phyloP scores from a whole-genome alignment of 1,140 invertebrate species.

The Plectus sambesii region DNA sequence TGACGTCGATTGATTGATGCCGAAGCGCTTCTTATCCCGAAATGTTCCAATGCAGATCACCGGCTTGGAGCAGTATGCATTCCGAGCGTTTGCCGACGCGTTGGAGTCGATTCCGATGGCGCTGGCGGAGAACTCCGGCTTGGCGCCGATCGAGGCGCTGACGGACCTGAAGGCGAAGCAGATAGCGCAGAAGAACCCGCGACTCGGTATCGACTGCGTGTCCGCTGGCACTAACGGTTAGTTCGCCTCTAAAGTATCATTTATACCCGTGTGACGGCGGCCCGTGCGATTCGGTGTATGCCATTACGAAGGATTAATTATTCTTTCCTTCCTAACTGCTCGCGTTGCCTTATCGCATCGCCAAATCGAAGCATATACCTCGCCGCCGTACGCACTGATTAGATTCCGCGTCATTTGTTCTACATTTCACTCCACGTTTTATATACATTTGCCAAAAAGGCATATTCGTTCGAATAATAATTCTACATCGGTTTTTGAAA shows the following conservation, averaged over 20 bases:
- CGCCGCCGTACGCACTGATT: too few species aligned
- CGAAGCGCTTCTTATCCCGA: too few species aligned
- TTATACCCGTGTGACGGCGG: too few species aligned
- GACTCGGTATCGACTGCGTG: conserved; percentile 90
- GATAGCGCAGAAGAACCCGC: conserved; percentile 67
- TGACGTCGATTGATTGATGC: too few species aligned
- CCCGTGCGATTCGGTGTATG: too few species aligned
- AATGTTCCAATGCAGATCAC: too few species aligned
- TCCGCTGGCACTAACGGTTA: conserved; percentile 63
- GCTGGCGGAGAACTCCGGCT: conserved; percentile 88
- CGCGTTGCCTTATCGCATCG: too few species aligned
- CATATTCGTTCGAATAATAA: conserved; percentile 28
- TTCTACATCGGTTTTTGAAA: too few species aligned
- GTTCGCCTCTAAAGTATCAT: conserved; percentile 23
- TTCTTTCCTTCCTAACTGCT: conserved; percentile 3
- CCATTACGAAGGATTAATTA: too few species aligned
- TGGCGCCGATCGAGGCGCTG: conserved; percentile 77
- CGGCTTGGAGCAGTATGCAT: conserved; percentile 91
- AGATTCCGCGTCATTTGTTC: too few species aligned
- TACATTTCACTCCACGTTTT: conserved; percentile 4
- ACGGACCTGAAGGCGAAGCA: conserved; percentile 84
- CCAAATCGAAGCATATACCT: too few species aligned
- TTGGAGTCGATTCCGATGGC: conserved; percentile 86
- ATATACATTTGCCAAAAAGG: conserved; percentile 5
- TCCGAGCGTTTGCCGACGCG: conserved; percentile 85